phyloP scores from a whole-genome alignment of 2,888 invertebrate species.

The Pemphredon lugubris region DNA sequence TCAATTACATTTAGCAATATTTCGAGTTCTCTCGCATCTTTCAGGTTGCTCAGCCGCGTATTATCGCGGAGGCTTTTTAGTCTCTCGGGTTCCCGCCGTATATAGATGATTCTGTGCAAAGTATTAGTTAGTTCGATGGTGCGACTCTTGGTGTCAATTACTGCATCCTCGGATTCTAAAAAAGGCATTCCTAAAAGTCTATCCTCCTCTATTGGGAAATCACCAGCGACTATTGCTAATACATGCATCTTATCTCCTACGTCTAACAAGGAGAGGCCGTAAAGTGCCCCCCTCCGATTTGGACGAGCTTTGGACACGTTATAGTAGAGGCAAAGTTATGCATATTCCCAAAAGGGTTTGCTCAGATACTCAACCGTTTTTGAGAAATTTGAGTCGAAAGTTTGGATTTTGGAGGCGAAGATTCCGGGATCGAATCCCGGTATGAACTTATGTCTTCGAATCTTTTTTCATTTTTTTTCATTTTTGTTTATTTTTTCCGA shows the following conservation, averaged over 20 bases:
- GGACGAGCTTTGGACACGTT: too few species aligned
- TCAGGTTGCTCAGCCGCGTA: neutral
- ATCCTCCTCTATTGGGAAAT: constrained; percentile 18
- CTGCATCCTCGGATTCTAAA: neutral
- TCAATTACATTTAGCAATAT: neutral
- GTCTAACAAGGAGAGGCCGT: too few species aligned
- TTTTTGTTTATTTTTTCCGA: too few species aligned
- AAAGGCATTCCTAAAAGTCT: constrained; percentile 14
- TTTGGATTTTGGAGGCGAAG: too few species aligned
- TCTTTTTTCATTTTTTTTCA: too few species aligned
- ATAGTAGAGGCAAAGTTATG: too few species aligned
- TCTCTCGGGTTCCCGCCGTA: neutral
- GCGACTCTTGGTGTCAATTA: neutral
- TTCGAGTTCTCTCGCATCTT: neutral
- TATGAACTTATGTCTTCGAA: too few species aligned
- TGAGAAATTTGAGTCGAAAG: too few species aligned
- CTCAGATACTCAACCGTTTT: too few species aligned
- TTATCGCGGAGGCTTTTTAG: neutral
- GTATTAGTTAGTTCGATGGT: neutral
- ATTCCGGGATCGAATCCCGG: too few species aligned
- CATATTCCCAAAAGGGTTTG: too few species aligned
- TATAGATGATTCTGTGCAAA: neutral
- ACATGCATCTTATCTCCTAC: neutral
- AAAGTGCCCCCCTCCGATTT: too few species aligned
- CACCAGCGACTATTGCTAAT: neutral